phyloP scores from a whole-genome alignment of 1,140 invertebrate species.

The Anthonomus grandis region DNA sequence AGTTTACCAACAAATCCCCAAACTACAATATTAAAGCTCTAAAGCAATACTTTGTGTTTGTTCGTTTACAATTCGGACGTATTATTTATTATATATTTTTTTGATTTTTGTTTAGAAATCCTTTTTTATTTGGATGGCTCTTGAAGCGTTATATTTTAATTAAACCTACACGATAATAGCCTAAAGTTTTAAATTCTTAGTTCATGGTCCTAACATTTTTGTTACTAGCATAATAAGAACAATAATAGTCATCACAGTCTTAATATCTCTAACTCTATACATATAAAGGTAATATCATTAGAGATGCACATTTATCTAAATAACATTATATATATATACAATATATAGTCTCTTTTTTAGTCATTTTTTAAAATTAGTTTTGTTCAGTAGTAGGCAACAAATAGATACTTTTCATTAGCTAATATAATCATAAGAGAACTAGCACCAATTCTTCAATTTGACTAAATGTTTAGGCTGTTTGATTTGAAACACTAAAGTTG shows the following conservation, averaged over 20 bases:
- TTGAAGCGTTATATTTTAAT: conserved; percentile 11
- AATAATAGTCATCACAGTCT: conserved; percentile 27
- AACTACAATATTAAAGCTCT: conserved; percentile 11
- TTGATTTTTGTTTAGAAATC: conserved; percentile 1
- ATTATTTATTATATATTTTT: too few species aligned
- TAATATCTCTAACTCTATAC: conserved; percentile 26
- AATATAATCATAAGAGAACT: conserved; percentile 33
- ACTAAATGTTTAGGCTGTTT: conserved; percentile 22
- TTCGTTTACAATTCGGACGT: conserved; percentile 9
- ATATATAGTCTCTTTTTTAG: conserved; percentile 11
- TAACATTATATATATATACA: conserved; percentile 7
- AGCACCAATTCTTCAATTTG: conserved; percentile 34
- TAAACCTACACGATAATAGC: conserved; percentile 5
- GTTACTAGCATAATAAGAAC: background rate
- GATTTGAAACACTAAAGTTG: too few species aligned
- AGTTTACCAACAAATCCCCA: background rate
- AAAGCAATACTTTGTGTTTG: conserved; percentile 11
- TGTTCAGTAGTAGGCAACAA: conserved; percentile 20
- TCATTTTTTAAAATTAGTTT: background rate
- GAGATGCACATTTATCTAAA: background rate
- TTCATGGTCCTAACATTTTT: conserved; percentile 27
- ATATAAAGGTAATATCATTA: conserved; percentile 13
- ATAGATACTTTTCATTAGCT: conserved; percentile 19
- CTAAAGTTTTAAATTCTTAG: conserved; percentile 14
- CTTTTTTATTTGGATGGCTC: conserved; percentile 6